These are phyloP conservation scores for Cynopterus brachyotis DNA, from an alignment of 2,113 vertebrate genomes.

Conservation along the genomic window DNA sequence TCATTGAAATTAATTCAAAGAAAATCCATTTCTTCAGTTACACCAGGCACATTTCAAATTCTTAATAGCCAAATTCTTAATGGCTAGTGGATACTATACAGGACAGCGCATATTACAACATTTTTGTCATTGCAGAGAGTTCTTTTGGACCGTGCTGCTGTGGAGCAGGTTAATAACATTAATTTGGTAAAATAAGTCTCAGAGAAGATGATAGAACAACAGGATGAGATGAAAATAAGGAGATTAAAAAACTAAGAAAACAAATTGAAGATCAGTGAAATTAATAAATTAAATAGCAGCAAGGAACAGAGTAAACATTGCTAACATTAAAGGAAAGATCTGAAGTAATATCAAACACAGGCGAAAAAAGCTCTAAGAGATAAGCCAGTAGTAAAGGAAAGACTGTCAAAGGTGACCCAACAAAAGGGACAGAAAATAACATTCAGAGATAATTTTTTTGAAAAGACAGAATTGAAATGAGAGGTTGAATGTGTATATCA, in stretches of 20 bases:
- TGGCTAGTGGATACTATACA: neutral
- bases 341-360: neutral
- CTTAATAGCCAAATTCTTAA: neutral
- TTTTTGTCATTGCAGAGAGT: constrained; percentile 3
- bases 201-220: neutral
- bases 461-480: neutral
- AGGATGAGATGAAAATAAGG: neutral
- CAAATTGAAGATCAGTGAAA: neutral
- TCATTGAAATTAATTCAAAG: neutral
- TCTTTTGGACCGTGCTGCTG: neutral
- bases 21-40: constrained; percentile 7
- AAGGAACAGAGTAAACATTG: neutral
- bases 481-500: neutral
- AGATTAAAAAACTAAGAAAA: neutral
- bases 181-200: neutral
- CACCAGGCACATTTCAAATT: neutral
- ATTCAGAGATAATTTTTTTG: neutral
- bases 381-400: neutral
- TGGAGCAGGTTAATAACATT: neutral
- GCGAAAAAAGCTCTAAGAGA: neutral
- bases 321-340: neutral
- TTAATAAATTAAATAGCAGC: neutral
- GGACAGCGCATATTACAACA: neutral
- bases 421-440: neutral
- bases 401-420: neutral